Conservation (phyloP, 2,113 vertebrate genomes). For the Dipodomys spectabilis region DNA sequence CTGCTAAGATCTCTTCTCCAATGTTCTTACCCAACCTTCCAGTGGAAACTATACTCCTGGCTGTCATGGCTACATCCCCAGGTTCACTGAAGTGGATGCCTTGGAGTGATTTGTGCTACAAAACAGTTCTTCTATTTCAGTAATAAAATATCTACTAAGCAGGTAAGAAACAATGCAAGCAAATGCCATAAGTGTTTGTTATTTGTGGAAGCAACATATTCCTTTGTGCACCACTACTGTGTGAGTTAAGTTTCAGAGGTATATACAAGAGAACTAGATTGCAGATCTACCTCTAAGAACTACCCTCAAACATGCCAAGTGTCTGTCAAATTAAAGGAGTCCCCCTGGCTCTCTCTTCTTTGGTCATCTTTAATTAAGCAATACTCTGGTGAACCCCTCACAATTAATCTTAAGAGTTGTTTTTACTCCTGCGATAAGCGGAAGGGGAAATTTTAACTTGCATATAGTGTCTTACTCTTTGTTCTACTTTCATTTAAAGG, state of each 20-base stretch:
- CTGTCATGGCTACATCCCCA: background rate
- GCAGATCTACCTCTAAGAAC: slow-evolving; percentile 24
- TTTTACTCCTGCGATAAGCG: slow-evolving; percentile 57
- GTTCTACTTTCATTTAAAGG: slow-evolving; percentile 12
- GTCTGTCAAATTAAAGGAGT: slow-evolving; percentile 61
- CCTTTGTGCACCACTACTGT: background rate
- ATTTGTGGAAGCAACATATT: slow-evolving; percentile 28
- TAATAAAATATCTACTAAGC: slow-evolving; percentile 56
- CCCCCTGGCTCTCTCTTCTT: background rate
- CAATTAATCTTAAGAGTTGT: slow-evolving; percentile 62
- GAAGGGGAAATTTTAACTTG: background rate
- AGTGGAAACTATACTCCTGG: slow-evolving; percentile 41
- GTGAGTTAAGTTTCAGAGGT: slow-evolving; percentile 47
- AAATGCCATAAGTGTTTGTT: slow-evolving; percentile 37
- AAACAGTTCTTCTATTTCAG: slow-evolving; percentile 41
- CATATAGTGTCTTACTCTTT: slow-evolving; percentile 7
- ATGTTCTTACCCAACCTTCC: background rate
- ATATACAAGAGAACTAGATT: slow-evolving; percentile 42
- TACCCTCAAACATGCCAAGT: slow-evolving; percentile 29
- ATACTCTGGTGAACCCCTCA: slow-evolving; percentile 54
- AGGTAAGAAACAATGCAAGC: slow-evolving; percentile 24
- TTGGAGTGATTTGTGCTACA: background rate
- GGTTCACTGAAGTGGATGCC: slow-evolving; percentile 20
- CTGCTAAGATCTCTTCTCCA: slow-evolving; percentile 9
- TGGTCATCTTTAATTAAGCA: slow-evolving; percentile 67